Percentiles rank a stretch among this genome's conserved stretches.
Evolutionary conservation across 2,888 invertebrate genomes (phyloP).

Genomic region (Enoplolaimus lenunculus): DNA sequence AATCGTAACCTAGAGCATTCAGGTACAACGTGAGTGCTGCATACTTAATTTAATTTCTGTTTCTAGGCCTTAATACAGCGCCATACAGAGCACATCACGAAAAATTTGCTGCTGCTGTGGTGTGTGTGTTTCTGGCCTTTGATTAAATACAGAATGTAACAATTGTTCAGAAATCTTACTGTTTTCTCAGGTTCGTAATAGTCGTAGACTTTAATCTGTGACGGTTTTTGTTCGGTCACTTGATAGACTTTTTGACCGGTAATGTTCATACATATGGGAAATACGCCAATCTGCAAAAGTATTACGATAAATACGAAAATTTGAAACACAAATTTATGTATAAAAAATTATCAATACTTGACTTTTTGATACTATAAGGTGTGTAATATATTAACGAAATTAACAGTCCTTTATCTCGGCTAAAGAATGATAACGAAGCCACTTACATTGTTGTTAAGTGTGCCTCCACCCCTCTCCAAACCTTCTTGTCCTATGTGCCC

Average conservation of each 20-base stretch:
- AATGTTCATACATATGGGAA: constrained; percentile 59
- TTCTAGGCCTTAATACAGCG: too few species aligned
- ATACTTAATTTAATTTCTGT: too few species aligned
- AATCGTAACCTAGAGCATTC: too few species aligned
- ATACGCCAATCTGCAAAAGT: constrained; percentile 33
- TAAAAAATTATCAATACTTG: background rate
- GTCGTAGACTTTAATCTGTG: constrained; percentile 68
- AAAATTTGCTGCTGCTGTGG: too few species aligned
- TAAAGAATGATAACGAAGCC: background rate
- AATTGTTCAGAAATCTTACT: too few species aligned
- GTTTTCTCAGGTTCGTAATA: constrained; percentile 61
- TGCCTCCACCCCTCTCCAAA: background rate
- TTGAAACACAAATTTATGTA: too few species aligned
- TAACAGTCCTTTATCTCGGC: too few species aligned
- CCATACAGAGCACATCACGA: too few species aligned
- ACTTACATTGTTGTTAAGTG: background rate
- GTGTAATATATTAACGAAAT: too few species aligned
- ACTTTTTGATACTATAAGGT: background rate
- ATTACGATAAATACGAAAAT: constrained; percentile 18
- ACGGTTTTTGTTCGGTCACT: constrained; percentile 70
- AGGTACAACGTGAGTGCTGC: too few species aligned
- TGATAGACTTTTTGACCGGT: constrained; percentile 66
- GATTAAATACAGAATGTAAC: too few species aligned
- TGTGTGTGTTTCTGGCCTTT: too few species aligned
- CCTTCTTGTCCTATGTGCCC: background rate